Evolutionary conservation across 2,888 invertebrate genomes (phyloP), one percentile per base, ranked within the genome.

Genomic region (Baronia brevicornis): DNA sequence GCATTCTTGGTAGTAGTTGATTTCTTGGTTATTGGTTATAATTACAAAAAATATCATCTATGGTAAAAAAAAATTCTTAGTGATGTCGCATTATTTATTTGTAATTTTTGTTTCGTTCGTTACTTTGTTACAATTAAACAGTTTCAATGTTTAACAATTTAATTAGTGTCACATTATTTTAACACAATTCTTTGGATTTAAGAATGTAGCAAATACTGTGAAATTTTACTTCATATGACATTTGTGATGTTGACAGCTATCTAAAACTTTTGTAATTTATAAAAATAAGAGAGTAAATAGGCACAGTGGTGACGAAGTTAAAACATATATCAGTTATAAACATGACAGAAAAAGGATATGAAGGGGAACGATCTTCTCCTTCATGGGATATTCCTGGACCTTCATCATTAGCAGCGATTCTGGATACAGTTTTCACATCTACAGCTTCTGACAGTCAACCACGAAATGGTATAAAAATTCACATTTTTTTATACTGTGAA

Each of bases 391-490:
- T 75, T 40, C 74, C 82, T 38, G 82, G 78, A 11, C 78, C 77
- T 32, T 79, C 88, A 30, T 87, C 88, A 5, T 54, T 89, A 45
- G 88, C 86, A 29, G 89, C 88, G 60, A 89, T 89, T 57, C 78
- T 89, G 45, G 87, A 89, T 57, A 87, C 88, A 39, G 88, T 87
- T 39, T 89, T 88, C 57, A 84, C 87, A 41, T 87, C 89, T 38
- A 80, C 86, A 35, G 80, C 84, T 26, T 67, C 72, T 42, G 77
- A 77, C 41, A 68, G 51, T 51, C 73, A 61, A 44, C 59, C 63
- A 29, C 68, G 68, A 48, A 75, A 67, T 66, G 82, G 82, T 80
- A 68, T 44, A 28, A 41, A 33, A 25, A 28, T 33, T 22, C 7
- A 18, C 26, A 18, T 28, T 28, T 35, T 30, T 25, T 31, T 33